Percentiles rank a stretch among this genome's conserved stretches.
Conservation (phyloP, 2,113 vertebrate species). For the Euleptes europaea region DNA sequence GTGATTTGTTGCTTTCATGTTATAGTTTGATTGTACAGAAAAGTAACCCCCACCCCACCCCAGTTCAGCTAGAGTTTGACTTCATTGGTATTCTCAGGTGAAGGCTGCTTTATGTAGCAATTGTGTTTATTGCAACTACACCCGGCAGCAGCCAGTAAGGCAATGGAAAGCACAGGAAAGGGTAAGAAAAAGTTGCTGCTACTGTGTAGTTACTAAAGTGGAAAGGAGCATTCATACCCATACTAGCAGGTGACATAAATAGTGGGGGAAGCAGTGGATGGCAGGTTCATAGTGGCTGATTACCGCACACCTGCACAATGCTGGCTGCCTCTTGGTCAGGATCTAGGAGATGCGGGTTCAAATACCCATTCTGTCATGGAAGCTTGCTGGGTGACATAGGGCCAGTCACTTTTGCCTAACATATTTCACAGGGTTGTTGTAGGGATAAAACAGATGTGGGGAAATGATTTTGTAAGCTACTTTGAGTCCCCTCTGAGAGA, state of each 20-base stretch:
- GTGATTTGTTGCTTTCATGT: not conserved
- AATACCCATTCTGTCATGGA: too few relatives aligned
- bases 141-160: not conserved
- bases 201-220: not conserved
- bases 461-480: too few relatives aligned
- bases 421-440: too few relatives aligned
- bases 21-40: not conserved
- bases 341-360: too few relatives aligned
- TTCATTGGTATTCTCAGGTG: conserved; percentile 13
- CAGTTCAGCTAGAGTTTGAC: not conserved
- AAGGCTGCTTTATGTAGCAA: not conserved
- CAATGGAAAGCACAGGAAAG: not conserved
- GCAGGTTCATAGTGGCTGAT: not conserved
- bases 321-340: not conserved
- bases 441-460: too few relatives aligned
- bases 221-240: not conserved
- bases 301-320: too few relatives aligned
- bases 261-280: too few relatives aligned
- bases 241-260: not conserved
- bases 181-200: not conserved
- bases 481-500: too few relatives aligned
- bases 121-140: not conserved
- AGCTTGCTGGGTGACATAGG: too few relatives aligned
- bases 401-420: too few relatives aligned
- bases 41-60: not conserved